Evolutionary conservation across 2,797 vertebrate genomes (phyloP).

Genomic region (Lacerta viridis): DNA sequence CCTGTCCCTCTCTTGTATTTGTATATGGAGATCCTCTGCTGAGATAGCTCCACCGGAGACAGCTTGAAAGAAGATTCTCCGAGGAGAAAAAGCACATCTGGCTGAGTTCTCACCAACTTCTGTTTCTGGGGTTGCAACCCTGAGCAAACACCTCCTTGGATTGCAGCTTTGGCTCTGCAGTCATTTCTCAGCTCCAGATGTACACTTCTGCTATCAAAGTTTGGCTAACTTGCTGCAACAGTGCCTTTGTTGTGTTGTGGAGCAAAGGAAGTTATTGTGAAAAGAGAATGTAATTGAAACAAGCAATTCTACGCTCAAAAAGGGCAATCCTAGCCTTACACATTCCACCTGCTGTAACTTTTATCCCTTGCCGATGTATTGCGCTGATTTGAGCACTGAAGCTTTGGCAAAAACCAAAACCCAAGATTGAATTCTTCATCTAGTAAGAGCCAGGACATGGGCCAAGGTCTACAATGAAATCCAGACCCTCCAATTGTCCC

Average conservation of each 20-base stretch:
- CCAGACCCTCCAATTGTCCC: too few species aligned
- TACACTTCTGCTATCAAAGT: not conserved
- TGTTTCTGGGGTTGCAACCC: not conserved
- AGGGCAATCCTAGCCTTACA: too few species aligned
- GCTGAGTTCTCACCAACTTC: not conserved
- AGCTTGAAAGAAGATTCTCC: constrained; percentile 20
- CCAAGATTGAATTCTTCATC: not conserved
- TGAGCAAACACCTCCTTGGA: not conserved
- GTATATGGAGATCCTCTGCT: constrained; percentile 1
- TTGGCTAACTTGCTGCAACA: not conserved
- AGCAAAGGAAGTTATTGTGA: not conserved
- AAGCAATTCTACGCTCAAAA: too few species aligned
- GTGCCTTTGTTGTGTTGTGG: not conserved
- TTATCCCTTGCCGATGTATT: too few species aligned
- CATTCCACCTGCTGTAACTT: too few species aligned
- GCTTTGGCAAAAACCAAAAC: too few species aligned
- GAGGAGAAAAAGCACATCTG: constrained; percentile 2
- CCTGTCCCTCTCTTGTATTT: not conserved
- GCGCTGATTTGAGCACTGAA: too few species aligned
- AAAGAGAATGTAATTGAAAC: not conserved
- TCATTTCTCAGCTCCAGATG: not conserved
- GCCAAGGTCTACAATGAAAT: too few species aligned
- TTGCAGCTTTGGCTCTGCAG: not conserved
- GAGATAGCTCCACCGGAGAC: not conserved
- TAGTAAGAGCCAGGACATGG: not conserved